These are phyloP conservation scores for Nyctibius bracteatus DNA, from an alignment of 2,113 vertebrate species.

Conservation along the genomic window DNA sequence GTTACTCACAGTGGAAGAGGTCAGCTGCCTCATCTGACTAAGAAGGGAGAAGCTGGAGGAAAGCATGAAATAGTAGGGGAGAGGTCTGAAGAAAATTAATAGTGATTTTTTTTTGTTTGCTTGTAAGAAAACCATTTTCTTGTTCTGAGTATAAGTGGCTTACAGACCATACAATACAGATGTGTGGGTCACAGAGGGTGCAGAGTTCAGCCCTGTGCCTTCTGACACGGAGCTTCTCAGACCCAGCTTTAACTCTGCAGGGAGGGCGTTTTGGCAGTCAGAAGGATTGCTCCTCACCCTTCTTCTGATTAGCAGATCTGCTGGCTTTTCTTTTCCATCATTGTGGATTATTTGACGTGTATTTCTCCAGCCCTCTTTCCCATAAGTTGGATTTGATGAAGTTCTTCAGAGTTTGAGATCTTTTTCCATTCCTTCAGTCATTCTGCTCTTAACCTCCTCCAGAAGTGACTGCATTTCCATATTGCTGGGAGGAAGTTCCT, in stretches of 20 bases:
- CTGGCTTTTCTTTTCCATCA: not conserved
- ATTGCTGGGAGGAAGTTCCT: not conserved
- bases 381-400: not conserved
- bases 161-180: not conserved
- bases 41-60: not conserved
- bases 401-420: not conserved
- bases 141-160: not conserved
- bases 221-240: not conserved
- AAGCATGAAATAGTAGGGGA: not conserved
- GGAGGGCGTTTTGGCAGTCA: accelerated
- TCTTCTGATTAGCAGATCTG: not conserved
- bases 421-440: not conserved
- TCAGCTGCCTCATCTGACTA: not conserved
- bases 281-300: not conserved
- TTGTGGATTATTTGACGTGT: not conserved
- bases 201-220: not conserved
- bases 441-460: not conserved
- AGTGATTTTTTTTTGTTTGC: not conserved
- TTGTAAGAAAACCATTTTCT: not conserved
- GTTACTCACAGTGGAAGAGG: not conserved
- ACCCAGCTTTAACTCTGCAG: not conserved
- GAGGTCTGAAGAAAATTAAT: not conserved
- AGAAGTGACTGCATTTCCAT: not conserved
- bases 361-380: not conserved
- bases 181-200: not conserved